Evolutionary conservation across 2,888 invertebrate species (phyloP).

Genomic region (Dugesia japonica): DNA sequence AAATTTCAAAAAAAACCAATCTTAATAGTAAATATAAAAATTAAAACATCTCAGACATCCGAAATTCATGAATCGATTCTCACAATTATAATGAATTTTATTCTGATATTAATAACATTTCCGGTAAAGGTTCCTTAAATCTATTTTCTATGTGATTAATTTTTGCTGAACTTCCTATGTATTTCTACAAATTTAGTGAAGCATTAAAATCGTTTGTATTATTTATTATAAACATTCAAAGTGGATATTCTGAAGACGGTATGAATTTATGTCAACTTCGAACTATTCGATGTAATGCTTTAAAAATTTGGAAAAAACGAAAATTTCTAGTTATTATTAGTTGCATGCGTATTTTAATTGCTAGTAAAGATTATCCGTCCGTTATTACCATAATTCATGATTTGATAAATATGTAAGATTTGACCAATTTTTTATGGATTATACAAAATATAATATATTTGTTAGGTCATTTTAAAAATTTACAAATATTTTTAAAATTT

Average conservation of each 20-base stretch:
- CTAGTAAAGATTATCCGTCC: conserved; percentile 13
- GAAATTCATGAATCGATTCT: too few species aligned
- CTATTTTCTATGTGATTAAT: conserved; percentile 76
- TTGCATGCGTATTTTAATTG: not conserved
- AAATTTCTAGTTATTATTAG: conserved; percentile 1
- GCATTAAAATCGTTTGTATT: conserved; percentile 57
- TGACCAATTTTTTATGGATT: too few species aligned
- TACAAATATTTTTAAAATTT: too few species aligned
- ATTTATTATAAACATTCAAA: conserved; percentile 58
- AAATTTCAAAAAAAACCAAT: too few species aligned
- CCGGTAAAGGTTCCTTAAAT: conserved; percentile 62
- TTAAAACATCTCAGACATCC: too few species aligned
- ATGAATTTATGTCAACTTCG: not conserved
- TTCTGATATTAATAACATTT: conserved; percentile 53
- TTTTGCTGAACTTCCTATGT: conserved; percentile 69
- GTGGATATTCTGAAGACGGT: conserved; percentile 61
- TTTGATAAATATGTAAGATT: conserved; percentile 20
- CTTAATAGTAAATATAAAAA: too few species aligned
- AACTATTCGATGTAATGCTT: not conserved
- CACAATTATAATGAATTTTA: conserved; percentile 81
- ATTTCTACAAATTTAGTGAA: conserved; percentile 61
- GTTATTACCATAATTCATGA: not conserved
- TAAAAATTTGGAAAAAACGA: not conserved
- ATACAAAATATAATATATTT: too few species aligned
- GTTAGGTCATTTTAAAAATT: too few species aligned